Conservation (phyloP, 1,140 invertebrate species). For the Leguminivora glycinivorella region DNA sequence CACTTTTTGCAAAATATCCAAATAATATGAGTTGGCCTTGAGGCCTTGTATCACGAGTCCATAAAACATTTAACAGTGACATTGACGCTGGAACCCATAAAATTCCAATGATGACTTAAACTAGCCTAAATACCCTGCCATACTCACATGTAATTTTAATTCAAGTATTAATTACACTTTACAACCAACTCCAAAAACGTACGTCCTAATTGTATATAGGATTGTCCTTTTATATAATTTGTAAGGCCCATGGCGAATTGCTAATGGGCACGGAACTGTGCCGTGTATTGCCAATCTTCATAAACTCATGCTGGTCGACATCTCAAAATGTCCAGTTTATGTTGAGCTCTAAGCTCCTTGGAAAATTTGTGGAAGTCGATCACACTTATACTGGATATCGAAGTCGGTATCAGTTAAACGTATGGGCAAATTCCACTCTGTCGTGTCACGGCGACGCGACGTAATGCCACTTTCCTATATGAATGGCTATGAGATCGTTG, state of each 20-base stretch:
- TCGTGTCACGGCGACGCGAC: neutral
- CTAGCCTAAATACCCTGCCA: neutral
- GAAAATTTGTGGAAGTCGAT: too few species aligned
- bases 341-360: too few species aligned
- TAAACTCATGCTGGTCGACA: neutral
- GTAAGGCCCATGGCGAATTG: conserved; percentile 10
- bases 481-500: neutral
- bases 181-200: neutral
- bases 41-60: too few species aligned
- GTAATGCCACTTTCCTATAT: conserved; percentile 14
- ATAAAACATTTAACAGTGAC: too few species aligned
- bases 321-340: neutral
- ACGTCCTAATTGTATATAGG: neutral
- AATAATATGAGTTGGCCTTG: too few species aligned
- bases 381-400: neutral
- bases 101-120: neutral
- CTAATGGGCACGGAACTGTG: conserved; percentile 19
- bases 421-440: neutral
- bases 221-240: neutral
- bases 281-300: neutral
- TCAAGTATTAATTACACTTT: neutral
- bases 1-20: too few species aligned
- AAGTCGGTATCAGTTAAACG: neutral
- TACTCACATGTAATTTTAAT: too few species aligned
- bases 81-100: too few species aligned